These are phyloP conservation scores for Hetaerina americana DNA, from an alignment of 1,140 invertebrate genomes.

Conservation along the genomic window DNA sequence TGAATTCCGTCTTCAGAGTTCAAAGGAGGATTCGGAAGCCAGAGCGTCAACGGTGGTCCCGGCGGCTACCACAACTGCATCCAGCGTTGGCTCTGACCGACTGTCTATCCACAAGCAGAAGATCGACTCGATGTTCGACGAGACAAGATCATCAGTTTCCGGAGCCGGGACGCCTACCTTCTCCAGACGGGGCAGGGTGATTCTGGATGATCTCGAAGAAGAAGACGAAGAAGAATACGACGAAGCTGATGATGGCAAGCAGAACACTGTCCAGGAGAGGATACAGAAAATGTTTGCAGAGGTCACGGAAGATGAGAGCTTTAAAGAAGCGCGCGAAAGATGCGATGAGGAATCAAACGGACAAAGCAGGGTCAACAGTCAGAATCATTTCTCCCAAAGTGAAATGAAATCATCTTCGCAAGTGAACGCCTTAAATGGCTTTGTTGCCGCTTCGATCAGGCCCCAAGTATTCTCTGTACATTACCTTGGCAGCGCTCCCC, in stretches of 20 bases:
- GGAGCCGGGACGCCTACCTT: not conserved
- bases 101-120: slow-evolving; percentile 57
- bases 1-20: not conserved
- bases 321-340: not conserved
- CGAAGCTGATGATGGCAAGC: slow-evolving; percentile 21
- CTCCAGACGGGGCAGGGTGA: not conserved
- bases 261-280: slow-evolving; percentile 66
- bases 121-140: slow-evolving; percentile 73
- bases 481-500: slow-evolving; percentile 65
- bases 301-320: slow-evolving; percentile 45
- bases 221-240: slow-evolving; percentile 3
- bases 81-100: not conserved
- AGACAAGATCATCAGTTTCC: slow-evolving; percentile 29
- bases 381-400: not conserved
- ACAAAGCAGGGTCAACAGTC: no score
- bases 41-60: not conserved
- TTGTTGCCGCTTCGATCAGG: no score
- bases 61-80: not conserved
- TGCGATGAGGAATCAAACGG: not conserved
- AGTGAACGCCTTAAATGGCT: not conserved
- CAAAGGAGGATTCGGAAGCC: not conserved
- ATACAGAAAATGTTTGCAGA: slow-evolving; percentile 78
- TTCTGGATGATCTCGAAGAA: not conserved
- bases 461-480: slow-evolving; percentile 53
- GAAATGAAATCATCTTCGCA: not conserved